Base-by-base conservation (phyloP, 2,113 vertebrate genomes). In the Chaetura pelagica region DNA sequence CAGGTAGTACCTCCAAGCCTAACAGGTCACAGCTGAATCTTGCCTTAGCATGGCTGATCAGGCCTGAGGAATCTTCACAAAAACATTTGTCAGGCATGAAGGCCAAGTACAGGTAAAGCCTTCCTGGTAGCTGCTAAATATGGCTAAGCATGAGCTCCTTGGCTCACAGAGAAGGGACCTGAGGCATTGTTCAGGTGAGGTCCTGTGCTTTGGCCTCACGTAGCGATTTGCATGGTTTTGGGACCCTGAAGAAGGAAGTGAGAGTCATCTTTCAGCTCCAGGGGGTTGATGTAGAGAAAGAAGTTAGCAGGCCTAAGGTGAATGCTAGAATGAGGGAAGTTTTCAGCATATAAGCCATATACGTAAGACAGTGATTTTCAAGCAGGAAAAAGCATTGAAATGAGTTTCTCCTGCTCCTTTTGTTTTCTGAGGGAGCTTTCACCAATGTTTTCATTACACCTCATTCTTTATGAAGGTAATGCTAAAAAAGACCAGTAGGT, bases 81-180 rank as follows among this genome's bases (percentile, higher is more conserved):
- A 52, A 67, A 52, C n/a, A 12, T 83, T 69, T 90, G 15, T 68
- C 64, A 81, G 59, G 15, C 54, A 73, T 2, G 3, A 51, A 89
- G 24, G 51, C 89, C 62, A 80, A 87, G 72, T 2, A 29, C 14
- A 18, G 8, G 5, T 42, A 58, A 92, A 91, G 22, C 22, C 71
- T 94, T 91, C 72, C 75, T 77, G 29, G 49, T 77, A 91, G 49
- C 74, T 92, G 48, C 71, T 90, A 84, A 90, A 83, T n/a, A 86
- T 40, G 67, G 32, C 49, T 77, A 83, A 85, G 23, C 1, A 1
- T 12, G 52, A 94, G 68, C 16, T 93, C 48, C 40, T 94, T 90
- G 87, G 78, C 85, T 95, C 57, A 71, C 26, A 59, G 19, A 84
- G 76, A 69, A 88, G 58, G 19, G 27, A 90, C 88, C 57, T 55